A percentile compares a stretch with the other conserved stretches of the same genome.
phyloP scores from a whole-genome alignment of 2,113 vertebrate genomes.

The Hymenochirus boettgeri region DNA sequence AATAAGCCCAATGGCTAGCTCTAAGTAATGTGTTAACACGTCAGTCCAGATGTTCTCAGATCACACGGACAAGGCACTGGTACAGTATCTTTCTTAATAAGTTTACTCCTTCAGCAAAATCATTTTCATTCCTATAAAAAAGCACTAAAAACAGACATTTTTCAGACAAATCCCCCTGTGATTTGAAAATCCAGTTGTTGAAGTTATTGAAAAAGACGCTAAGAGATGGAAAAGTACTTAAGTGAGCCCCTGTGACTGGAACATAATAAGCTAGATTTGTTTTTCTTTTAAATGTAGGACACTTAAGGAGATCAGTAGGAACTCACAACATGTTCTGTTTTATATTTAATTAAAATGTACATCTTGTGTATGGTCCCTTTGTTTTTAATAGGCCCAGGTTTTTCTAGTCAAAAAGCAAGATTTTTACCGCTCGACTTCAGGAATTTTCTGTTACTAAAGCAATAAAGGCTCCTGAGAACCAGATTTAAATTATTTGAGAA shows the following conservation, averaged over 20 bases:
- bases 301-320: conserved; percentile 47
- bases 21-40: not conserved
- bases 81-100: conserved; percentile 25
- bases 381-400: conserved; percentile 25
- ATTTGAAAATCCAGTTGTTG: conserved; percentile 37
- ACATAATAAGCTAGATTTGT: conserved; percentile 47
- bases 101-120: conserved; percentile 11
- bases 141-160: conserved; percentile 27
- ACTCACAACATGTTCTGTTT: conserved; percentile 42
- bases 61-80: conserved; percentile 14
- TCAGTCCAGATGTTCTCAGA: conserved; percentile 23
- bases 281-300: conserved; percentile 44
- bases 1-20: not conserved
- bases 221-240: conserved; percentile 43
- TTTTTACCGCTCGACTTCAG: conserved; percentile 26
- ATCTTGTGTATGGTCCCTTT: conserved; percentile 35
- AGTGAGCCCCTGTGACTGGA: conserved; percentile 37
- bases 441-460: conserved; percentile 26
- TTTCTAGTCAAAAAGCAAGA: conserved; percentile 15
- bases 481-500: conserved; percentile 18
- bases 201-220: conserved; percentile 42
- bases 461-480: conserved; percentile 13
- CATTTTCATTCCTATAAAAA: conserved; percentile 15
- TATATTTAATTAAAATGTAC: conserved; percentile 43
- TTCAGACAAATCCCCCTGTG: conserved; percentile 28